Conservation (phyloP, 1,140 invertebrate genomes). For the Anadara kagoshimensis region DNA sequence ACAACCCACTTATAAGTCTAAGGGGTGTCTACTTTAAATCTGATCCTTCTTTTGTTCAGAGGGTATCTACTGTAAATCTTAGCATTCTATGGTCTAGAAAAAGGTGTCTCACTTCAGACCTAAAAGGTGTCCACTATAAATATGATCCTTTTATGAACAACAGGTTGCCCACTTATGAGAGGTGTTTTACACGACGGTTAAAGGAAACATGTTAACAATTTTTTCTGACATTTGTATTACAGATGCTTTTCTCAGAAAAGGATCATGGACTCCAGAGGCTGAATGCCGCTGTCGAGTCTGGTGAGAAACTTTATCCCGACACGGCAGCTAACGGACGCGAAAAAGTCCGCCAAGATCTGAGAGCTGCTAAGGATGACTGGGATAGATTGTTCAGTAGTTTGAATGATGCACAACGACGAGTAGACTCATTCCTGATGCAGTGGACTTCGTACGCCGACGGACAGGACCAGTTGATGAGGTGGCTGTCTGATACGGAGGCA, state of each 20-base stretch:
- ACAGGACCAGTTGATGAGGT: slow-evolving; percentile 84
- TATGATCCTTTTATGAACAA: too few species aligned
- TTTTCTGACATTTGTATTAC: slow-evolving; percentile 71
- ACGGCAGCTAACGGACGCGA: slow-evolving; percentile 93
- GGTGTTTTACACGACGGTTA: not conserved
- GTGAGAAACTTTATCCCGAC: slow-evolving; percentile 91
- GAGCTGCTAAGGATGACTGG: slow-evolving; percentile 83
- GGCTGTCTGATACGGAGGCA: slow-evolving; percentile 92
- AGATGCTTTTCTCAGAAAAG: slow-evolving; percentile 86
- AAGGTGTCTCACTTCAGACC: too few species aligned
- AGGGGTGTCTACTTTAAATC: too few species aligned
- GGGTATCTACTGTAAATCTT: too few species aligned
- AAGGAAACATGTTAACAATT: not conserved
- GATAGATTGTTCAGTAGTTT: slow-evolving; percentile 88
- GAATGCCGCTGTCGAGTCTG: slow-evolving; percentile 81
- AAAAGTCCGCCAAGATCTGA: slow-evolving; percentile 87
- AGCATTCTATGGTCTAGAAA: too few species aligned
- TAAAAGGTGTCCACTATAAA: too few species aligned
- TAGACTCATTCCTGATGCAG: slow-evolving; percentile 71
- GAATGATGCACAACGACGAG: slow-evolving; percentile 76
- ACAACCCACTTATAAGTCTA: too few species aligned
- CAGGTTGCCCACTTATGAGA: not conserved
- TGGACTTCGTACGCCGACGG: slow-evolving; percentile 82
- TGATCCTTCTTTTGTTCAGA: too few species aligned
- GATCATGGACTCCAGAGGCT: slow-evolving; percentile 89